phyloP scores from a whole-genome alignment of 1,140 invertebrate genomes.

The Glomeris maerens region DNA sequence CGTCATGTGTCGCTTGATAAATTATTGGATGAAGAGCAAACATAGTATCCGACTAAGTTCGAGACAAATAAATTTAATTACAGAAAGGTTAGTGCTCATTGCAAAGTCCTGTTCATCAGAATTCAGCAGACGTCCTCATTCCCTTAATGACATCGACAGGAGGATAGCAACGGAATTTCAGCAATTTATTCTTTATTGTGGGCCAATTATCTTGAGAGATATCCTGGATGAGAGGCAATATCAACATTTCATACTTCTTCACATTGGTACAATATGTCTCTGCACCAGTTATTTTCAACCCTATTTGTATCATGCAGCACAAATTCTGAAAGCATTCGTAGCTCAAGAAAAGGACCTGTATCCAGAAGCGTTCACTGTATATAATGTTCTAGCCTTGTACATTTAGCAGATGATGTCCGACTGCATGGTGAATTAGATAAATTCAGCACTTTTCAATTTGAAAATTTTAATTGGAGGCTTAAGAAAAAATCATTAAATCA shows the following conservation, averaged over 20 bases:
- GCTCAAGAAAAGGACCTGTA: no score
- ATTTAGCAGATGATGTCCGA: no score
- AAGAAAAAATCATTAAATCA: no score
- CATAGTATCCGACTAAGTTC: conserved; percentile 1
- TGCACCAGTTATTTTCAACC: no score
- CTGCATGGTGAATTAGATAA: no score
- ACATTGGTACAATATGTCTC: no score
- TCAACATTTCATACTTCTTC: conserved; percentile 31
- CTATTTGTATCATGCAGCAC: no score
- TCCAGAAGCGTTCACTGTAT: no score
- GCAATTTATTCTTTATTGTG: conserved; percentile 33
- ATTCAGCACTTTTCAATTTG: no score
- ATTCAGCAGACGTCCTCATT: conserved; percentile 30
- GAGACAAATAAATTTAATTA: conserved; percentile 14
- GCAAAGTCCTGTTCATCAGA: conserved; percentile 22
- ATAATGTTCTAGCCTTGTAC: no score
- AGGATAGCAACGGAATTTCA: conserved; percentile 37
- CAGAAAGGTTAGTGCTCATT: conserved; percentile 4
- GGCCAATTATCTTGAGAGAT: conserved; percentile 25
- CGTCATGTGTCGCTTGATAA: conserved; percentile 22
- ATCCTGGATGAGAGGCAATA: conserved; percentile 21
- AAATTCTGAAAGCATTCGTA: no score
- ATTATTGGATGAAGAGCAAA: conserved; percentile 21
- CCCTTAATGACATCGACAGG: conserved; percentile 24
- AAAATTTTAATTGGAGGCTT: no score